Evolutionary conservation across 2,797 vertebrate genomes (phyloP), one percentile per base, ranked within the genome.

Genomic region (Cetoscarus ocellatus): DNA sequence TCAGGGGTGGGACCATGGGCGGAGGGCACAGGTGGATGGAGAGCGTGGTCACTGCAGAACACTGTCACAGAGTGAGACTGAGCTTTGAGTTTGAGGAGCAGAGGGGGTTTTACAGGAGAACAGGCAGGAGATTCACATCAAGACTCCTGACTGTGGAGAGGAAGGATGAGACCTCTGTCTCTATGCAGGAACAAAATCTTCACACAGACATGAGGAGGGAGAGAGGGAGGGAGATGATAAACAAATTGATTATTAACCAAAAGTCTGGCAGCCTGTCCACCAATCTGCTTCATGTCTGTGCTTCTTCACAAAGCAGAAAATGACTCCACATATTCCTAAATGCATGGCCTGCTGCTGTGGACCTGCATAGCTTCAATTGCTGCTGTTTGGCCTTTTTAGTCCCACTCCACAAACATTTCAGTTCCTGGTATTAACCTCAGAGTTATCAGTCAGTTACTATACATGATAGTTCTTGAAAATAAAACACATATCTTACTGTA

Each of bases 21-120:
- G 62, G 5, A 19, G 45, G 58, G 57, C 61, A 62, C 65, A 74
- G 58, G 75, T 77, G 72, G 60, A 79, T 48, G 59, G 39, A 66
- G 67, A 60, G 7, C 55, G 43, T 55, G 42, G 56, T 19, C 67
- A 59, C 18, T 70, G 71, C 73, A 52, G 48, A 39, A 18, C 15
- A 35, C 12, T 6, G 12, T 14, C 56, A 11, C 10, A 3, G 53
- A 8, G 14, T 47, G 17, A 70, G 39, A 51, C 12, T 50, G 51
- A 5, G 1, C 38, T 42, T 38, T 4, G 40, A 10, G 8, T 14
- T 18, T 13, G 5, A 19, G 13, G 4, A 6, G 5, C 0, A 35
- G 42, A 8, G 6, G 38, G 12, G 42, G 6, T 50, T 58, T 35
- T n/a, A 27, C 15, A 7, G 17, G 5, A 14, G 27, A 45, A 8